These are phyloP conservation scores for Corynorhinus townsendii DNA, from an alignment of 2,113 vertebrate genomes.

Conservation along the genomic window DNA sequence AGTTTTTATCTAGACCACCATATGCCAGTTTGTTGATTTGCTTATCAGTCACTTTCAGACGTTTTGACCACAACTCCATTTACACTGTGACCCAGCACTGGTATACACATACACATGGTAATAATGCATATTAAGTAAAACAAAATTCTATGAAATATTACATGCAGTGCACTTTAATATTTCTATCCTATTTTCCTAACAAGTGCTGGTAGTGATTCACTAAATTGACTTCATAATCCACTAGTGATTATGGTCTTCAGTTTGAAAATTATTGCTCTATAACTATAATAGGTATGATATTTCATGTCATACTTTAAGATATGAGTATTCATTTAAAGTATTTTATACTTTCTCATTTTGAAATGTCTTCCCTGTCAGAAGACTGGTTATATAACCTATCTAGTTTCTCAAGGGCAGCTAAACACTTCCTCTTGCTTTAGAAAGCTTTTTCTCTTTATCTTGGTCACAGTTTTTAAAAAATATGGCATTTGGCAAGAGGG, in stretches of 20 bases:
- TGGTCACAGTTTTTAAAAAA: not conserved
- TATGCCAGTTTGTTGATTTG: not conserved
- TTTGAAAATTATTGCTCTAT: slow-evolving; percentile 32
- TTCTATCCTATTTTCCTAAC: not conserved
- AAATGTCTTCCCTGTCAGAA: slow-evolving; percentile 25
- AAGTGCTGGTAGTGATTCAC: not conserved
- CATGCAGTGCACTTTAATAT: not conserved
- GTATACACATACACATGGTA: not conserved
- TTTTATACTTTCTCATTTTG: slow-evolving; percentile 35
- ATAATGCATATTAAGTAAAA: slow-evolving; percentile 17
- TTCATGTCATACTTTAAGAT: slow-evolving; percentile 17
- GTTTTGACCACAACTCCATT: not conserved
- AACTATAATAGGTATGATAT: not conserved
- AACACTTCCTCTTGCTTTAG: slow-evolving; percentile 37
- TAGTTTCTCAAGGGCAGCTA: slow-evolving; percentile 16
- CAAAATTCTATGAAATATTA: not conserved
- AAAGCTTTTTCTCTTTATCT: slow-evolving; percentile 18
- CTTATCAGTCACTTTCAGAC: not conserved
- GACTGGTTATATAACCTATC: not conserved
- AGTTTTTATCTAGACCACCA: not conserved
- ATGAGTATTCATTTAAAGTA: not conserved
- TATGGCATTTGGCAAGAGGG: not conserved
- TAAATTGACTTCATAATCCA: slow-evolving; percentile 23
- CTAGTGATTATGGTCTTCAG: not conserved
- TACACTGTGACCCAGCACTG: not conserved